Percentiles rank a stretch among this genome's conserved stretches.
Conservation (phyloP, 2,888 invertebrate genomes). For the Andrena minutula region DNA sequence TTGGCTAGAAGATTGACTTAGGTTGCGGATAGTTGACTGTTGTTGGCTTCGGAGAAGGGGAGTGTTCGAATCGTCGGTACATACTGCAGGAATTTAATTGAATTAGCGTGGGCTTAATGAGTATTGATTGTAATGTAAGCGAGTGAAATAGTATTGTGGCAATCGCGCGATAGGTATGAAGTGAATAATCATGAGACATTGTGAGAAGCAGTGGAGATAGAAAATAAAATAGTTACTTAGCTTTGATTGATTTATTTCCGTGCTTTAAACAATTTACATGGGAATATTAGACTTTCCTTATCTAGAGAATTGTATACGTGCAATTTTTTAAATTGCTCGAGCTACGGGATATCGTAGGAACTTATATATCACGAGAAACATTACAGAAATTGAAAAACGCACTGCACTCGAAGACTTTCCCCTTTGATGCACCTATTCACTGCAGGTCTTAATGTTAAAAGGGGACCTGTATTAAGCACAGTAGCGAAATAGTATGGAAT, state of each 20-base stretch:
- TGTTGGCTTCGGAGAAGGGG: not conserved
- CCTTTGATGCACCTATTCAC: conserved; percentile 9
- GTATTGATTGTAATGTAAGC: not conserved
- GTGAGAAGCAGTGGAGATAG: not conserved
- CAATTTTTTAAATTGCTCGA: conserved; percentile 26
- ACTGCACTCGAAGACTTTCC: conserved; percentile 5
- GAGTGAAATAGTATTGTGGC: not conserved
- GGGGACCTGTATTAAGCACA: not conserved
- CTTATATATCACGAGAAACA: conserved; percentile 3
- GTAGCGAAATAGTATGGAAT: not conserved
- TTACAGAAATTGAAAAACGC: conserved; percentile 42
- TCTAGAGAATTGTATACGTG: not conserved
- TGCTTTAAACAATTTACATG: not conserved
- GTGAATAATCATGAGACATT: not conserved
- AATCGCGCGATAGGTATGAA: not conserved
- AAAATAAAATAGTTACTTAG: not conserved
- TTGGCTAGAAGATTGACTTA: not conserved
- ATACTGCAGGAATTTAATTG: not conserved
- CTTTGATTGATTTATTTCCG: not conserved
- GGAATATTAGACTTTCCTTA: not conserved
- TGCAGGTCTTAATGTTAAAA: conserved; percentile 15
- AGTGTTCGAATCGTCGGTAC: too few species aligned
- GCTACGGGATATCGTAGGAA: too few species aligned
- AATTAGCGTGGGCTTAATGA: not conserved
- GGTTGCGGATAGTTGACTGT: not conserved